Percentiles rank a stretch among this genome's conserved stretches.
Conservation (phyloP, 1,140 invertebrate species). For the Bradysia coprophila region DNA sequence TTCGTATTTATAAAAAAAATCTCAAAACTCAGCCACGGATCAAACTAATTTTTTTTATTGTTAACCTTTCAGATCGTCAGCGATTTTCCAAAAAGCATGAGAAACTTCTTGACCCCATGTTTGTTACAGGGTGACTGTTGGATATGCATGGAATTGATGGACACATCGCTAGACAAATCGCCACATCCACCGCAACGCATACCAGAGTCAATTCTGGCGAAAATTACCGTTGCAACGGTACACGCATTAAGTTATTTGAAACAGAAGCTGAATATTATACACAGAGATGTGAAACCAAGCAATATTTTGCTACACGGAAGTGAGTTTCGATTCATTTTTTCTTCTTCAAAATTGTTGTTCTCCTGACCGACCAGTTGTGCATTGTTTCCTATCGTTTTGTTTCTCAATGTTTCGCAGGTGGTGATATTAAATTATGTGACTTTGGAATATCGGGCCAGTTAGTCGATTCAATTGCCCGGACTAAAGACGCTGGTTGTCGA, state of each 20-base stretch:
- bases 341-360: too few relatives aligned
- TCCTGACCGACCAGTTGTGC: too few relatives aligned
- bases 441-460: slow-evolving; percentile 96
- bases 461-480: slow-evolving; percentile 94
- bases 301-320: slow-evolving; percentile 87
- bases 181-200: slow-evolving; percentile 32
- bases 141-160: slow-evolving; percentile 99
- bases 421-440: slow-evolving; percentile 94
- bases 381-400: too few relatives aligned
- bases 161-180: slow-evolving; percentile 90
- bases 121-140: slow-evolving; percentile 75
- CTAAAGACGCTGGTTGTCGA: slow-evolving; percentile 88
- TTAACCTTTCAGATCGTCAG: neutral
- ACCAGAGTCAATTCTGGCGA: slow-evolving; percentile 78
- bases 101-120: too few relatives aligned
- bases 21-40: too few relatives aligned
- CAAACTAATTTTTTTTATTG: too few relatives aligned
- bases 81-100: neutral
- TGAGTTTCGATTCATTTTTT: too few relatives aligned
- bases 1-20: too few relatives aligned
- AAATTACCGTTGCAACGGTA: slow-evolving; percentile 88
- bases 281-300: slow-evolving; percentile 95
- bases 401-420: too few relatives aligned
- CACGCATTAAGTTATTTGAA: slow-evolving; percentile 94
- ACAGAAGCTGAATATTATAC: slow-evolving; percentile 87